Percentiles rank a stretch among this genome's conserved stretches.
These are phyloP conservation scores for Pelochelys cantorii DNA, from an alignment of 2,797 vertebrate species.

Conservation along the genomic window DNA sequence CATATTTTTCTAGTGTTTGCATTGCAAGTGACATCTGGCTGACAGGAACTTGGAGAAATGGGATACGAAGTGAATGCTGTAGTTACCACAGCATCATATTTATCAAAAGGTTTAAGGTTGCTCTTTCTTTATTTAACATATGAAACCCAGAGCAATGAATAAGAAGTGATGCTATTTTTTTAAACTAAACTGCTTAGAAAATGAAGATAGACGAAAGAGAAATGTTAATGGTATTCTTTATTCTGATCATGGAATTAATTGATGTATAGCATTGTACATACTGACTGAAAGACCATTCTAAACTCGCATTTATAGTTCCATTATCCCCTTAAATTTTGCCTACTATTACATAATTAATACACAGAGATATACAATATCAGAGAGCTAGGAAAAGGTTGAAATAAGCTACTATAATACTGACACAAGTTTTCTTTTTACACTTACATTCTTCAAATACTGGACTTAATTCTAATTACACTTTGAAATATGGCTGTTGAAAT, in stretches of 20 bases:
- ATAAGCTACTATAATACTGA: neutral
- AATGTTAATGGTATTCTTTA: constrained; percentile 66
- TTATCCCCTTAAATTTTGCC: constrained; percentile 60
- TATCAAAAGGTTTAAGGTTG: constrained; percentile 83
- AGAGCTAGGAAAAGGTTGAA: neutral
- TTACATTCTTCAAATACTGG: neutral
- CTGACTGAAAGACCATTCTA: constrained; percentile 54
- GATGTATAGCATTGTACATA: constrained; percentile 28
- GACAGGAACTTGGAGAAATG: constrained; percentile 84
- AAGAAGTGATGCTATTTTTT: constrained; percentile 48
- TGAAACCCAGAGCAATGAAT: constrained; percentile 60
- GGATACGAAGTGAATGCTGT: constrained; percentile 80
- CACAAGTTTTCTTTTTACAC: neutral
- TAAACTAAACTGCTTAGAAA: constrained; percentile 62
- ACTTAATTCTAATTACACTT: constrained; percentile 9
- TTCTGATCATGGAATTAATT: constrained; percentile 69
- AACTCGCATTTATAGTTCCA: constrained; percentile 57
- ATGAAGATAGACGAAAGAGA: constrained; percentile 55
- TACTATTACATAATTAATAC: constrained; percentile 25
- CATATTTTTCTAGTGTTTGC: constrained; percentile 86
- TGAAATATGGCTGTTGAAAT: constrained; percentile 12
- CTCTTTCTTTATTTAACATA: constrained; percentile 79
- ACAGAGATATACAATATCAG: neutral
- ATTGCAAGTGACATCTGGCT: constrained; percentile 90
- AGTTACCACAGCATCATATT: constrained; percentile 82